These are phyloP conservation scores for Luperina nickerlii DNA, from an alignment of 2,888 invertebrate species.

Conservation along the genomic window DNA sequence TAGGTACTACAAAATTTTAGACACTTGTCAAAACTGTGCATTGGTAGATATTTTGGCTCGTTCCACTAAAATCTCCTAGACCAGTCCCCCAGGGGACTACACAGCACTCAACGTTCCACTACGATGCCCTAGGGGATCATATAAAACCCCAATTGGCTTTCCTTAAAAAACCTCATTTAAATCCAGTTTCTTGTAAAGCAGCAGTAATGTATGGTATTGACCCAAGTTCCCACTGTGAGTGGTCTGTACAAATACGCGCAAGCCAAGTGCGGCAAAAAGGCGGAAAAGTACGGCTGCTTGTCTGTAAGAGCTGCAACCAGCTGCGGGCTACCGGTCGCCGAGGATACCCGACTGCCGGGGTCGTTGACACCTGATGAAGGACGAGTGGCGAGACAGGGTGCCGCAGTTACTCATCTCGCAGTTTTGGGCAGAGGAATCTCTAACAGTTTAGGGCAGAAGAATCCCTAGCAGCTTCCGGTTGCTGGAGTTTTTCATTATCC, in stretches of 20 bases:
- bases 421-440: constrained; percentile 1
- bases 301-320: constrained; percentile 44
- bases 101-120: too few relatives aligned
- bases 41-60: not conserved
- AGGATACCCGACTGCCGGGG: constrained; percentile 47
- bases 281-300: constrained; percentile 39
- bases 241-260: constrained; percentile 31
- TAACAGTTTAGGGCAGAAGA: not conserved
- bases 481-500: not conserved
- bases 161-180: not conserved
- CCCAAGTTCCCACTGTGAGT: constrained; percentile 29
- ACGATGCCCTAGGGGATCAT: too few relatives aligned
- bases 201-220: not conserved
- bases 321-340: constrained; percentile 36
- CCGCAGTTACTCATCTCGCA: constrained; percentile 9
- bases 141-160: too few relatives aligned
- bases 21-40: not conserved
- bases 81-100: too few relatives aligned
- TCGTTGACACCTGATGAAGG: constrained; percentile 53
- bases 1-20: too few relatives aligned
- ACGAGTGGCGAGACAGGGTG: constrained; percentile 15
- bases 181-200: not conserved
- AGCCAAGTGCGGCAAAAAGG: constrained; percentile 49
- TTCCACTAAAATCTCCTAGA: too few relatives aligned
- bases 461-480: not conserved